phyloP scores from a whole-genome alignment of 2,797 vertebrate genomes.

The Hephaestus fuliginosus region DNA sequence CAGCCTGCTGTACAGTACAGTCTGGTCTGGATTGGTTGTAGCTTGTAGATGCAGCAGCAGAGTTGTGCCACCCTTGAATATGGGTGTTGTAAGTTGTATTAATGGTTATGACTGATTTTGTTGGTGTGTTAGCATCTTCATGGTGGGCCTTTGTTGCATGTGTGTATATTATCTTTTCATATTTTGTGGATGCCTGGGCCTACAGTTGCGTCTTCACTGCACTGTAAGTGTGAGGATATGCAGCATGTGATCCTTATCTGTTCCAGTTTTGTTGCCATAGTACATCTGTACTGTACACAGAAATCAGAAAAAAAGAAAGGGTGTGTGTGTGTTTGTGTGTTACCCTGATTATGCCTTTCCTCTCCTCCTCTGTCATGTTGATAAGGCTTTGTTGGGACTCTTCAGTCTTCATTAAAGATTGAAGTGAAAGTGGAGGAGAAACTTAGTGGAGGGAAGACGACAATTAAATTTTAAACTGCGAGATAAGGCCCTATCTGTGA shows the following conservation, averaged over 20 bases:
- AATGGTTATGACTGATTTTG: background rate
- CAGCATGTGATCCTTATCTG: background rate
- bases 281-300: background rate
- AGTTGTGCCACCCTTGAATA: background rate
- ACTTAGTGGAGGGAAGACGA: constrained; percentile 71
- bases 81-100: background rate
- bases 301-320: background rate
- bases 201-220: background rate
- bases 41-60: background rate
- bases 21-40: background rate
- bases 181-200: background rate
- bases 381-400: constrained; percentile 80
- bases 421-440: constrained; percentile 71
- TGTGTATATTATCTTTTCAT: constrained; percentile 7
- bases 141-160: constrained; percentile 2
- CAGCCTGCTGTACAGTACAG: too few species aligned
- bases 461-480: constrained; percentile 81
- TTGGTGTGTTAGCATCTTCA: background rate
- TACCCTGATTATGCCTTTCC: constrained; percentile 63
- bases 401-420: constrained; percentile 87
- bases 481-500: constrained; percentile 80
- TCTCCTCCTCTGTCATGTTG: constrained; percentile 77
- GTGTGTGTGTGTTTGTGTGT: background rate
- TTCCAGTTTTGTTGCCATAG: background rate
- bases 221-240: background rate